Base-by-base conservation (phyloP, 2,888 invertebrate species). In the Drosophila suboccidentalis region DNA sequence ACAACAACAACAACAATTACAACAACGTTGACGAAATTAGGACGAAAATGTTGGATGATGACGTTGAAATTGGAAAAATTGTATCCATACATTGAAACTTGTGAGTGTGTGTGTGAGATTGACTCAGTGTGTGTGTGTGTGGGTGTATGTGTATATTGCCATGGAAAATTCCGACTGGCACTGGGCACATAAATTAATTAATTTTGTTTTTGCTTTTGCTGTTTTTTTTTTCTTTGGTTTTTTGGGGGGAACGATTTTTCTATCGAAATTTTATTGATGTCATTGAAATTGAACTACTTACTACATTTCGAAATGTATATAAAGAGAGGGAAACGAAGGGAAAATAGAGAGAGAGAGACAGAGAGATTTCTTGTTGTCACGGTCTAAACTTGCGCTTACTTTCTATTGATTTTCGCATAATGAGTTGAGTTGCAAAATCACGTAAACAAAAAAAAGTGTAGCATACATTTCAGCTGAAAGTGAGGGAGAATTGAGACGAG, bases 41-140 rank as follows among this genome's bases (percentile, higher is more conserved):
- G 84, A 81, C 80, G 49, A 69, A 75, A 72, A 68, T 67, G 76
- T 82, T 79, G 60, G 77, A 85, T 74, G 78, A 83, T 86, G 87
- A 81, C 87, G 89, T 88, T 88, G 67, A 88, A 84, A 87, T 88
- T 84, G 89, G 89, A 83, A 89, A 87, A 84, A 89, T 73, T 88
- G 68, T 89, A 84, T 78, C 82, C 75, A 89, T 89, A 89, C 75
- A 83, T 77, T 71, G 72, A 60, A 61, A 43, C 53, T 36, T 36
- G 34, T 71, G 50, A 75, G 50, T 22, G 29, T 58, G 58, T 47
- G 39, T 29, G 50, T 47, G 36, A 68, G 38, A 43, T 43, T 60
- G 49, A 46, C 19, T 58, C 22, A 50, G 34, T 58, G 47, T 50
- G 46, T 44, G 26, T 22, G 22, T 22, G 22, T 22, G 19, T 47